These are phyloP conservation scores for Caenorhabditis auriculariae DNA, from an alignment of 2,888 invertebrate genomes.

Conservation along the genomic window DNA sequence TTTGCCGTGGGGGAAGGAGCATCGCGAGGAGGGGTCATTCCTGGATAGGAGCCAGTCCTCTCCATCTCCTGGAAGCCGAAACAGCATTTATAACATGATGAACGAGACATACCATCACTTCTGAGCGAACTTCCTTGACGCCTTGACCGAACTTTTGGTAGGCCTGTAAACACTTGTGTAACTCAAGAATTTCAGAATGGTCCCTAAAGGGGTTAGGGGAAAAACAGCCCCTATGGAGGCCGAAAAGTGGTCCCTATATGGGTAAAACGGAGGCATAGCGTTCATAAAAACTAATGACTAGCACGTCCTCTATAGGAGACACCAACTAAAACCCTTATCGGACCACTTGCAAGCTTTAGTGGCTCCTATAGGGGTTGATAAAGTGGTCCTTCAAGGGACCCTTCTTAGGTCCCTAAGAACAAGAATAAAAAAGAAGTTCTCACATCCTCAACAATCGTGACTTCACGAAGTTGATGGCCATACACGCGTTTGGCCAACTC, in stretches of 20 bases:
- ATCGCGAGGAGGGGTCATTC: constrained; percentile 46
- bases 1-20: constrained; percentile 36
- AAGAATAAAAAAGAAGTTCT: constrained; percentile 64
- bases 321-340: no score
- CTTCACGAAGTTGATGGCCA: constrained; percentile 86
- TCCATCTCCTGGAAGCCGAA: constrained; percentile 28
- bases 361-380: no score
- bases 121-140: constrained; percentile 37
- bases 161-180: constrained; percentile 24
- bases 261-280: no score
- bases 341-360: no score
- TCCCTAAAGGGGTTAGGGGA: no score
- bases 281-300: no score
- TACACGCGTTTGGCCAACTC: constrained; percentile 83
- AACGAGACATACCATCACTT: constrained; percentile 13
- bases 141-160: constrained; percentile 48
- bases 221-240: no score
- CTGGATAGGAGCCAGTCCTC: constrained; percentile 46
- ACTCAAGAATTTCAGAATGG: no score
- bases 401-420: no score
- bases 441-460: constrained; percentile 91
- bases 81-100: not conserved
- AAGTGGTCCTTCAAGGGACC: no score
- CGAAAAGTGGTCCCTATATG: no score
- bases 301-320: no score